Evolutionary conservation across 1,140 invertebrate genomes (phyloP).

Genomic region (Phthorimaea operculella): DNA sequence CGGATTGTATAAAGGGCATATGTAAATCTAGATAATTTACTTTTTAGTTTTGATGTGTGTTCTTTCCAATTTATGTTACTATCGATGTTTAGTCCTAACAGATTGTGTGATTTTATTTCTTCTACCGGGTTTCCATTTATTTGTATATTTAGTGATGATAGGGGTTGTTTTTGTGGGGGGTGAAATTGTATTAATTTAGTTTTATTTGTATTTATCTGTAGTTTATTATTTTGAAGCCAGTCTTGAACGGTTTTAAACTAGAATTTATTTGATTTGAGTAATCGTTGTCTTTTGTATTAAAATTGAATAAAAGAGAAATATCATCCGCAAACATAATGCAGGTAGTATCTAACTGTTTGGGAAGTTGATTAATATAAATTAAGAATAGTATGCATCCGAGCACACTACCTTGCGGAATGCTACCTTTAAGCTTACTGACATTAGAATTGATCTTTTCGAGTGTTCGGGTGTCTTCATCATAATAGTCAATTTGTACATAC

Average conservation of each 20-base stretch:
- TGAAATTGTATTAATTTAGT: constrained; percentile 4
- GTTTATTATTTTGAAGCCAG: neutral
- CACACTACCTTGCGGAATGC: neutral
- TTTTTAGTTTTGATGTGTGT: neutral
- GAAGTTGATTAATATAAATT: neutral
- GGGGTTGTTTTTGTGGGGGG: neutral
- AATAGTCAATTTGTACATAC: neutral
- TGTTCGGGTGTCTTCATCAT: neutral
- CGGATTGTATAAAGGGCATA: neutral
- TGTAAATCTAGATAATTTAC: neutral
- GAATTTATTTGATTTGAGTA: neutral
- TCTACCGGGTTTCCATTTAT: neutral
- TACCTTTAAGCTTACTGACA: neutral
- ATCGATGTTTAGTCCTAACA: neutral
- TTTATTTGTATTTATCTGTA: neutral
- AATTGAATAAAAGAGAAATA: constrained; percentile 2
- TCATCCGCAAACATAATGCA: constrained; percentile 1
- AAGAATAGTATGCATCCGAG: neutral
- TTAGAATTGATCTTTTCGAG: neutral
- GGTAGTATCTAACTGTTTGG: neutral
- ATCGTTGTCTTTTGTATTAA: neutral
- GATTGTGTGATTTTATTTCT: neutral
- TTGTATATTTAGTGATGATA: neutral
- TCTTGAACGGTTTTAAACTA: neutral
- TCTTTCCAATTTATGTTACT: neutral